Percentiles rank a stretch among this genome's conserved stretches.
phyloP scores from a whole-genome alignment of 2,797 vertebrate genomes.

The Spinibarbus caldwelli region DNA sequence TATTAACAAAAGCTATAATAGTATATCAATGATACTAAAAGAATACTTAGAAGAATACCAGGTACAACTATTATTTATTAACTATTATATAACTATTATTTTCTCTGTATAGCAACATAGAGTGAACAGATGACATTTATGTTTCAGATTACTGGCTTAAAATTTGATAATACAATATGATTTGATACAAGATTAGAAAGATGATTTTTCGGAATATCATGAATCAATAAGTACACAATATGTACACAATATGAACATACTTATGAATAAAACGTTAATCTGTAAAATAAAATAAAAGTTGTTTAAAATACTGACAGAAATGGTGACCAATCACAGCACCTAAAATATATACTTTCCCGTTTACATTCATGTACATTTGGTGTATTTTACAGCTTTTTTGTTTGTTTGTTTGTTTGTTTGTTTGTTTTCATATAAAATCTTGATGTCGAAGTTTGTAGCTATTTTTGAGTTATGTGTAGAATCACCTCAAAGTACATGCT shows the following conservation, averaged over 20 bases:
- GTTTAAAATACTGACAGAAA: neutral
- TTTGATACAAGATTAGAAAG: neutral
- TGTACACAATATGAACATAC: neutral
- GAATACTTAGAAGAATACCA: neutral
- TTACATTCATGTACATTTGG: neutral
- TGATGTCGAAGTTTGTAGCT: neutral
- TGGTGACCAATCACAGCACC: neutral
- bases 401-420: too few relatives aligned
- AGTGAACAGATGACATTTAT: neutral
- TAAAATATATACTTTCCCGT: neutral
- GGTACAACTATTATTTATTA: neutral
- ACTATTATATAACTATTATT: neutral
- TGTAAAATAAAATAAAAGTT: neutral
- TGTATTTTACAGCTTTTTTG: neutral
- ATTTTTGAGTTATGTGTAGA: neutral
- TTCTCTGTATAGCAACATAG: too few relatives aligned
- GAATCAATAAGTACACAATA: neutral
- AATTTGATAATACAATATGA: neutral
- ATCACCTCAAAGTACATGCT: constrained; percentile 27
- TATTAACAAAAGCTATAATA: neutral
- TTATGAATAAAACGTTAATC: neutral
- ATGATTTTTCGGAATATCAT: neutral
- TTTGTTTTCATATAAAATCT: neutral
- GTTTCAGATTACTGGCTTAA: neutral
- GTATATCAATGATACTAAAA: neutral